Evolutionary conservation across 2,888 invertebrate genomes (phyloP), one percentile per base, ranked within the genome.

Genomic region (Trissoscelio sp.): DNA sequence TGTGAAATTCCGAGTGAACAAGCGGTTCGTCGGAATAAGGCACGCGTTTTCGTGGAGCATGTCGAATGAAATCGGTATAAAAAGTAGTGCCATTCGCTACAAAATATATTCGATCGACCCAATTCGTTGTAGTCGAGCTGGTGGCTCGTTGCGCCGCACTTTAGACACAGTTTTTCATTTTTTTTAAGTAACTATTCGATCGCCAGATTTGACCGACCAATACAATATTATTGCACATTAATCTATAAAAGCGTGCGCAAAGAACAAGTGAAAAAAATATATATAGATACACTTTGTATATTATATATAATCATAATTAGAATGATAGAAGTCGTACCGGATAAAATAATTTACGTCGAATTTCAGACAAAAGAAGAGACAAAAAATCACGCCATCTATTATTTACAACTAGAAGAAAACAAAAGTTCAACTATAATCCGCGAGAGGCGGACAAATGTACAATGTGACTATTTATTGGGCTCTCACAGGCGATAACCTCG

Each of bases 161-260:
- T 66, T 67, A 46, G 51, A 9, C 6, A 42, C 42, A n/a, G n/a
- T n/a, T n/a, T n/a, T n/a, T n/a, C n/a, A n/a, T n/a, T n/a, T n/a
- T n/a, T n/a, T 46, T 75, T 75, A 75, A 75, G 75, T 75, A 75
- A 75, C 75, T 67, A 75, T 60, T 67, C 44, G 39, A 60, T 75
- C 75, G 55, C 28, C n/a, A n/a, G n/a, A n/a, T n/a, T n/a, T n/a
- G n/a, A n/a, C n/a, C n/a, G n/a, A n/a, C 16, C 16, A 53, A 39
- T 53, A 60, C 31, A 60, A 24, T 24, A 24, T 24, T 72, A 74
- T 74, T 74, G 64, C 74, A 74, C 74, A 64, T 34, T 66, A 28
- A 48, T 57, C 46, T 66, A 64, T 62, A 22, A 62, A 74, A 74
- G 74, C 64, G 64, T 74, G 64, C 64, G 42, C 24, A 74, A 74